phyloP scores from a whole-genome alignment of 2,888 invertebrate species.

The Uloborus plumipes region DNA sequence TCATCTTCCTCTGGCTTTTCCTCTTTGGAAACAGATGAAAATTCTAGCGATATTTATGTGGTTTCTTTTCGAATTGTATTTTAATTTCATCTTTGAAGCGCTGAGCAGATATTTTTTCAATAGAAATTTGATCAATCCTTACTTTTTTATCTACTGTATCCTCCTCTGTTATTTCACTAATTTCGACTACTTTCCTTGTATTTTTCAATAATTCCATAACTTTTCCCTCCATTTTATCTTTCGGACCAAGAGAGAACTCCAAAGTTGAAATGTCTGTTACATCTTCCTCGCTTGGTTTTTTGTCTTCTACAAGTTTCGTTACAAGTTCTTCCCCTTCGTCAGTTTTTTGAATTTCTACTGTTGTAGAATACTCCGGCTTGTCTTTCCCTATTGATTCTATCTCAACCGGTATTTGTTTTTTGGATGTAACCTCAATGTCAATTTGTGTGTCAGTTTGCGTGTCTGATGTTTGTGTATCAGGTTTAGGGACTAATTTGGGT shows the following conservation, averaged over 20 bases:
- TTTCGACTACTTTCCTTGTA: slow-evolving; percentile 16
- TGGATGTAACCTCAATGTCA: slow-evolving; percentile 38
- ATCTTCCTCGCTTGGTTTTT: neutral
- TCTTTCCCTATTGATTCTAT: slow-evolving; percentile 31
- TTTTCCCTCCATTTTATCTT: slow-evolving; percentile 25
- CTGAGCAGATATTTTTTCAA: slow-evolving; percentile 12
- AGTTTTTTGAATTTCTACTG: slow-evolving; percentile 17
- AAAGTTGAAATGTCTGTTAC: neutral
- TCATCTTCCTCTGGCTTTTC: slow-evolving; percentile 12
- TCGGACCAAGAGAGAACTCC: neutral
- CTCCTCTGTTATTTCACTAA: neutral
- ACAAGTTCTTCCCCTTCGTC: slow-evolving; percentile 5
- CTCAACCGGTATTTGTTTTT: slow-evolving; percentile 20
- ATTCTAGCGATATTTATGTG: slow-evolving; percentile 4
- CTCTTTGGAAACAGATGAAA: neutral
- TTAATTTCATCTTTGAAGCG: slow-evolving; percentile 2
- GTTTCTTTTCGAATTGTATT: slow-evolving; percentile 12
- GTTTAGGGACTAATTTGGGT: too few relatives aligned
- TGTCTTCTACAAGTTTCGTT: slow-evolving; percentile 22
- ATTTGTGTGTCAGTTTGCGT: slow-evolving; percentile 44
- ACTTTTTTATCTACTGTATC: neutral
- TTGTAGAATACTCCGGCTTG: slow-evolving; percentile 18
- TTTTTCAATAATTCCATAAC: slow-evolving; percentile 10
- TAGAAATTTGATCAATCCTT: slow-evolving; percentile 6
- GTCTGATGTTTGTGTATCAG: slow-evolving; percentile 17